Evolutionary conservation across 2,797 vertebrate genomes (phyloP).

Genomic region (Antrozous pallidus): DNA sequence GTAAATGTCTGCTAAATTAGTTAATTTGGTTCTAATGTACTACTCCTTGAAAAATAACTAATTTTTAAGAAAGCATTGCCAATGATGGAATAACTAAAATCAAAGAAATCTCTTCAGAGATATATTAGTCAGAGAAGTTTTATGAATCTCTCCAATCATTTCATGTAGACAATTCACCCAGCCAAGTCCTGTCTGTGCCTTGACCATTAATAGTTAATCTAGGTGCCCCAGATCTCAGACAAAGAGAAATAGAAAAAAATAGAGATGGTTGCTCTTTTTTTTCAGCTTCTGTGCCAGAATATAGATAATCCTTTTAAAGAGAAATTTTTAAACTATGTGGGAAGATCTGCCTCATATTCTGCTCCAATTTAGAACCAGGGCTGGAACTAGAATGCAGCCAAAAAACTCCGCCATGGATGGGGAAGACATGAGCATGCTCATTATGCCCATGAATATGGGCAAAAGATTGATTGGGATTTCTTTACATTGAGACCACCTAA

Average conservation of each 20-base stretch:
- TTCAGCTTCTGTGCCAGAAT: conserved; percentile 48
- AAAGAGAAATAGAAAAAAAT: conserved; percentile 15
- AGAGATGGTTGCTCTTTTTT: conserved; percentile 53
- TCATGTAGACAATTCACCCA: neutral
- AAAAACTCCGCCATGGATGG: conserved; percentile 7
- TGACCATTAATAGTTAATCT: conserved; percentile 36
- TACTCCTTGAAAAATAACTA: neutral
- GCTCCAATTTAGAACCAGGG: conserved; percentile 66
- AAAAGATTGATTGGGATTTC: neutral
- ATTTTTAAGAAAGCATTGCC: neutral
- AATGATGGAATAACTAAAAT: neutral
- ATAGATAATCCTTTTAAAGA: conserved; percentile 66
- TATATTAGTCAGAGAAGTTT: neutral
- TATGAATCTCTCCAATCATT: neutral
- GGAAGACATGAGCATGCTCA: neutral
- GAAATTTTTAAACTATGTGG: conserved; percentile 75
- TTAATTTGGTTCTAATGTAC: neutral
- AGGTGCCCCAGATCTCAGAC: neutral
- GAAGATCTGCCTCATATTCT: conserved; percentile 63
- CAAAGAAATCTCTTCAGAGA: neutral
- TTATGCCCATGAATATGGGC: neutral
- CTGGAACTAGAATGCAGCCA: conserved; percentile 40
- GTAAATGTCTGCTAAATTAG: neutral
- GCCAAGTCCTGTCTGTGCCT: neutral
- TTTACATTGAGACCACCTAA: neutral